These are phyloP conservation scores for Rhamnusium bicolor DNA, from an alignment of 2,888 invertebrate species.

Conservation along the genomic window DNA sequence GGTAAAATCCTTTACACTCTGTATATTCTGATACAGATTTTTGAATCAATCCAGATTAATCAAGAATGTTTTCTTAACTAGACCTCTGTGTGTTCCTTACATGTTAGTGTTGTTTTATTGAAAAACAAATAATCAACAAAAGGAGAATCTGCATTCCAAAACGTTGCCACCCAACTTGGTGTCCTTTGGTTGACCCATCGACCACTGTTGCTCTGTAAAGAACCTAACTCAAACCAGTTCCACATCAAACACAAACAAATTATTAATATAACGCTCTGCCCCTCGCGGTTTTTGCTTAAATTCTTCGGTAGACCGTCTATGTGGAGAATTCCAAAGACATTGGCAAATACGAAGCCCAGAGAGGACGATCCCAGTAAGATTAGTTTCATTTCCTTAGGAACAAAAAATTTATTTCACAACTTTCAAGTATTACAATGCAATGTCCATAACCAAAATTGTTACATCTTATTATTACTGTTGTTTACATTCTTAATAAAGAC, in stretches of 20 bases:
- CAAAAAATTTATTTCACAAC: neutral
- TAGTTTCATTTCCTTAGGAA: neutral
- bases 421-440: neutral
- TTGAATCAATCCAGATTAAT: no score
- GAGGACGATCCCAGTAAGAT: neutral
- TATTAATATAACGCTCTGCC: neutral
- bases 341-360: neutral
- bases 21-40: no score
- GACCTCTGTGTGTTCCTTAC: neutral
- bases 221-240: slow-evolving; percentile 14
- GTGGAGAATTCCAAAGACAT: slow-evolving; percentile 7
- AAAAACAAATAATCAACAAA: neutral
- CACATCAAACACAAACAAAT: slow-evolving; percentile 15
- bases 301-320: neutral
- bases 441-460: neutral
- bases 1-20: no score
- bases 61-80: no score
- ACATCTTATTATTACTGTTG: neutral
- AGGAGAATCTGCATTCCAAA: neutral
- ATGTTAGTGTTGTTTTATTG: neutral
- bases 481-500: slow-evolving; percentile 1
- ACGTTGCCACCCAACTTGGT: neutral
- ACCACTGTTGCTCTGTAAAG: neutral
- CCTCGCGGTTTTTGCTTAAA: slow-evolving; percentile 4
- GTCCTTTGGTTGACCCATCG: neutral